Conservation (phyloP, 2,888 invertebrate species). For the Euclidia mi region DNA sequence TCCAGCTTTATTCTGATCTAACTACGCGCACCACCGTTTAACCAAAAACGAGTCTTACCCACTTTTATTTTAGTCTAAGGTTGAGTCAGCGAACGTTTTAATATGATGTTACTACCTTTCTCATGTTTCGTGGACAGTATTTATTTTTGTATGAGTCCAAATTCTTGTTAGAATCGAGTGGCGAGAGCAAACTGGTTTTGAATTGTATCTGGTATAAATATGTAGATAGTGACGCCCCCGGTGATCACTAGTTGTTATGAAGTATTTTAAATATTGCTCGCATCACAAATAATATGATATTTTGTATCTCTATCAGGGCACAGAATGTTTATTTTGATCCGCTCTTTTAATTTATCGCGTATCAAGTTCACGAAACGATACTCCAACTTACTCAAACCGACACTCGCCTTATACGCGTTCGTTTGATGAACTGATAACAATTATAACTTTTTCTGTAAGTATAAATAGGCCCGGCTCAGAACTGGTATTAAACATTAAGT, state of each 20-base stretch:
- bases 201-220: slow-evolving; percentile 84
- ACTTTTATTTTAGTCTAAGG: slow-evolving; percentile 70
- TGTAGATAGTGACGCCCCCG: slow-evolving; percentile 84
- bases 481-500: background rate
- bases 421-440: slow-evolving; percentile 36
- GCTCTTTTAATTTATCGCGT: slow-evolving; percentile 53
- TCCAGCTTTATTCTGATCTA: slow-evolving; percentile 73
- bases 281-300: slow-evolving; percentile 71
- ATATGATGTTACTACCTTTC: slow-evolving; percentile 81
- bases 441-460: slow-evolving; percentile 8
- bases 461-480: slow-evolving; percentile 31
- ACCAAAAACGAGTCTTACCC: slow-evolving; percentile 74
- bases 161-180: slow-evolving; percentile 87
- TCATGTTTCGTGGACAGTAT: slow-evolving; percentile 87
- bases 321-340: slow-evolving; percentile 57
- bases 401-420: slow-evolving; percentile 23
- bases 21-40: slow-evolving; percentile 62
- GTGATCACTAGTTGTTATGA: slow-evolving; percentile 77
- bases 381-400: slow-evolving; percentile 40
- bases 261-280: slow-evolving; percentile 75
- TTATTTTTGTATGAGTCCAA: slow-evolving; percentile 87
- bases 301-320: slow-evolving; percentile 66
- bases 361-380: slow-evolving; percentile 51
- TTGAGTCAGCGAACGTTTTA: slow-evolving; percentile 70
- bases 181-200: slow-evolving; percentile 83